phyloP scores from a whole-genome alignment of 2,888 invertebrate genomes.

The Pristionchus japonicus region DNA sequence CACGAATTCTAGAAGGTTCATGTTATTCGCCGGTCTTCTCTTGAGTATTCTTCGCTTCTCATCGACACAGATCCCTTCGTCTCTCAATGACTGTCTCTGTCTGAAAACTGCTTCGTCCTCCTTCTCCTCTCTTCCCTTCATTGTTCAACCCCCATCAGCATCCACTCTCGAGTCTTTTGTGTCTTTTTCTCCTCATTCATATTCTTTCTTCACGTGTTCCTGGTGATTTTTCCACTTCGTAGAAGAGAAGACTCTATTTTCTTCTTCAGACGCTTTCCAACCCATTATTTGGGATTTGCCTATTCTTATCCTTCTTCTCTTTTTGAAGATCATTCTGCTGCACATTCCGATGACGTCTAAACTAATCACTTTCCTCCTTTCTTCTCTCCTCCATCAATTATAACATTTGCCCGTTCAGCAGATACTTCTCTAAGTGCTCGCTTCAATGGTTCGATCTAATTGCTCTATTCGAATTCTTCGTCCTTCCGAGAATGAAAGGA shows the following conservation, averaged over 20 bases:
- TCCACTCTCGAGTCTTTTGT: constrained; percentile 40
- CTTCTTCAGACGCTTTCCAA: background rate
- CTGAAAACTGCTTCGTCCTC: background rate
- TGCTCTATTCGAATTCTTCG: constrained; percentile 22
- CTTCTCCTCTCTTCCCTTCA: background rate
- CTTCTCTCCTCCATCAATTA: background rate
- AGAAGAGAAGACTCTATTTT: background rate
- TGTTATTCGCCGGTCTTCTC: background rate
- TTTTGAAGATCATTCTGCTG: background rate
- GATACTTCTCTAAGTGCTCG: constrained; percentile 32
- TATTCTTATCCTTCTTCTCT: background rate
- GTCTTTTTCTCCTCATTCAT: constrained; percentile 31
- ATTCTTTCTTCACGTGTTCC: background rate
- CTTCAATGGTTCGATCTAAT: constrained; percentile 32
- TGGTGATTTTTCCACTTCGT: background rate
- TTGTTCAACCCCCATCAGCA: background rate
- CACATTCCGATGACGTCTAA: background rate
- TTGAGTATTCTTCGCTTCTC: background rate
- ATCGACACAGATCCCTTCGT: background rate
- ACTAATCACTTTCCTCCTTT: background rate
- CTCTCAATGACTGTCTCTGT: constrained; percentile 2
- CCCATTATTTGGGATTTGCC: background rate
- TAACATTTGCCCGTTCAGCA: background rate
- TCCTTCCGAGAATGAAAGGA: constrained; percentile 39
- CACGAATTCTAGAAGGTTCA: background rate